Conservation (phyloP, 2,113 vertebrate species). For the Thryonomys swinderianus region DNA sequence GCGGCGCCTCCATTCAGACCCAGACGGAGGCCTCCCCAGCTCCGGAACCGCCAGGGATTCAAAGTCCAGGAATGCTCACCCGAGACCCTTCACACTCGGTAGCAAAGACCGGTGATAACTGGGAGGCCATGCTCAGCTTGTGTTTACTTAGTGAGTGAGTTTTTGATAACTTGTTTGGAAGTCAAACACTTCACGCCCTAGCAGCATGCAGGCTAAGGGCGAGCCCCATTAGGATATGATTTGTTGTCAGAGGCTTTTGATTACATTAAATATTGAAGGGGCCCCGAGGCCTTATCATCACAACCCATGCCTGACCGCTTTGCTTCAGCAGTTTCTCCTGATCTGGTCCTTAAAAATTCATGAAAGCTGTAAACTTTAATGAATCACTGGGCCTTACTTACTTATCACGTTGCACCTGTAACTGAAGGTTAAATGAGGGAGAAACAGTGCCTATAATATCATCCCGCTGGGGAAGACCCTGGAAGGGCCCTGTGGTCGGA, state of each 20-base stretch:
- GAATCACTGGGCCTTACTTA: constrained; percentile 50
- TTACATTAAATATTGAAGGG: constrained; percentile 90
- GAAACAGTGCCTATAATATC: constrained; percentile 32
- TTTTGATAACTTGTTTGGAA: constrained; percentile 79
- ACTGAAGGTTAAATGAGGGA: constrained; percentile 56
- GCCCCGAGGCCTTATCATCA: constrained; percentile 80
- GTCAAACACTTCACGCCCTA: constrained; percentile 73
- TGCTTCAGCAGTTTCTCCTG: constrained; percentile 77
- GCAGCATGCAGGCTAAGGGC: constrained; percentile 79
- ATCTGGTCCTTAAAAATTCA: constrained; percentile 82
- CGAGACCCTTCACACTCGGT: constrained; percentile 42
- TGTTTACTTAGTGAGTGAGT: constrained; percentile 71
- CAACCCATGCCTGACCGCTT: constrained; percentile 53
- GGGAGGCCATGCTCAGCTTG: constrained; percentile 61
- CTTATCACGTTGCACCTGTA: constrained; percentile 55
- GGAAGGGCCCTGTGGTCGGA: constrained; percentile 40
- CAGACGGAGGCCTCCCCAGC: not conserved
- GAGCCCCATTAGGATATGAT: constrained; percentile 85
- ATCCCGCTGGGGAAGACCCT: constrained; percentile 2
- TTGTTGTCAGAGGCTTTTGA: constrained; percentile 85
- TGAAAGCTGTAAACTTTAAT: constrained; percentile 79
- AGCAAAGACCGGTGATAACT: constrained; percentile 60
- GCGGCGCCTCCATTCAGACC: not conserved
- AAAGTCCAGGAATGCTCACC: constrained; percentile 32
- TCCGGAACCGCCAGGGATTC: constrained; percentile 51